Conservation (phyloP, 2,113 vertebrate genomes). For the Malurus alboscapulatus region DNA sequence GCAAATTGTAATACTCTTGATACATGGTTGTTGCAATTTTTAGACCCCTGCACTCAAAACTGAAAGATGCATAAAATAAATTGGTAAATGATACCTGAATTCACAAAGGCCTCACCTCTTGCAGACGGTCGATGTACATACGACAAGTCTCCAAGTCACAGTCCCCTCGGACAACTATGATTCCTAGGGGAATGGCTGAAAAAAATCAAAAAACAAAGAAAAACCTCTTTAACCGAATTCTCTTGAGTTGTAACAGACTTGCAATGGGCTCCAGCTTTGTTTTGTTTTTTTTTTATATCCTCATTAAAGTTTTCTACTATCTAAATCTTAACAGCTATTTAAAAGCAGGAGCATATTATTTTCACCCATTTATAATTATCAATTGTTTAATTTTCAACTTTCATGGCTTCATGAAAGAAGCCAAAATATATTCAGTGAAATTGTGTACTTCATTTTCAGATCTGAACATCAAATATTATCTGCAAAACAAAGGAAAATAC, state of each 20-base stretch:
- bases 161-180: constrained; percentile 94
- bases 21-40: not conserved
- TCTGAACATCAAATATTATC: not conserved
- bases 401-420: not conserved
- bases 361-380: not conserved
- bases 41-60: not conserved
- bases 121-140: constrained; percentile 93
- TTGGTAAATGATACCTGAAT: not conserved
- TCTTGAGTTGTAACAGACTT: not conserved
- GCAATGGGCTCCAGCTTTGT: not conserved
- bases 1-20: not conserved
- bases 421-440: not conserved
- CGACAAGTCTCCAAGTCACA: constrained; percentile 98
- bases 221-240: not conserved
- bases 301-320: not conserved
- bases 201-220: constrained; percentile 21
- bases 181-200: constrained; percentile 91
- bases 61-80: not conserved
- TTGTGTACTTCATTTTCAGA: not conserved
- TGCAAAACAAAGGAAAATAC: not conserved
- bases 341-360: not conserved
- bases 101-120: constrained; percentile 84
- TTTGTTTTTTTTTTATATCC: not conserved
- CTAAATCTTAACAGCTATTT: not conserved
- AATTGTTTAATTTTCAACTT: not conserved